Conservation (phyloP, 2,888 invertebrate genomes). For the Phymatocera aterrima region DNA sequence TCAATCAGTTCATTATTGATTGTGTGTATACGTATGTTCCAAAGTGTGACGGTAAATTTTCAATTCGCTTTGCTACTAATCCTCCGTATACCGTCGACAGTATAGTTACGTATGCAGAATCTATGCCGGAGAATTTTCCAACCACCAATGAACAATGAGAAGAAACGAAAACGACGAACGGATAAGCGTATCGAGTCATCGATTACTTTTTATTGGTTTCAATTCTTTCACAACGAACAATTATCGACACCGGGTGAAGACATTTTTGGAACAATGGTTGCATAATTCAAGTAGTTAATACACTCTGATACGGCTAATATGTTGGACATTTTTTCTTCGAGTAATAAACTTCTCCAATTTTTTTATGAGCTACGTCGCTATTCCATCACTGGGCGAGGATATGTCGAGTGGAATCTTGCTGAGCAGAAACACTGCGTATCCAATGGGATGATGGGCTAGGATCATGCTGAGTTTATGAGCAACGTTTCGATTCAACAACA, state of each 20-base stretch:
- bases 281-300: not conserved
- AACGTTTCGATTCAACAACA: too few species aligned
- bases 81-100: not conserved
- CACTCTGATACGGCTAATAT: not conserved
- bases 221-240: not conserved
- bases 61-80: not conserved
- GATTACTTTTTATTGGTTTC: not conserved
- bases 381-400: too few species aligned
- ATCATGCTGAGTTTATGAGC: too few species aligned
- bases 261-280: not conserved
- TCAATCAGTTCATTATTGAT: conserved; percentile 32
- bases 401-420: too few species aligned
- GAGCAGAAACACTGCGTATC: too few species aligned
- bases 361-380: not conserved
- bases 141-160: too few species aligned
- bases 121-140: too few species aligned
- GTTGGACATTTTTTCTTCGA: not conserved
- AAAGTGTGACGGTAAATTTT: not conserved
- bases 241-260: not conserved
- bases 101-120: too few species aligned
- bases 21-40: not conserved
- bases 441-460: too few species aligned
- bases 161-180: too few species aligned
- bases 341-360: not conserved
- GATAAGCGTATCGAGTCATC: not conserved